Percentiles rank a stretch among this genome's conserved stretches.
phyloP scores from a whole-genome alignment of 2,113 vertebrate genomes.

The Mastomys coucha region DNA sequence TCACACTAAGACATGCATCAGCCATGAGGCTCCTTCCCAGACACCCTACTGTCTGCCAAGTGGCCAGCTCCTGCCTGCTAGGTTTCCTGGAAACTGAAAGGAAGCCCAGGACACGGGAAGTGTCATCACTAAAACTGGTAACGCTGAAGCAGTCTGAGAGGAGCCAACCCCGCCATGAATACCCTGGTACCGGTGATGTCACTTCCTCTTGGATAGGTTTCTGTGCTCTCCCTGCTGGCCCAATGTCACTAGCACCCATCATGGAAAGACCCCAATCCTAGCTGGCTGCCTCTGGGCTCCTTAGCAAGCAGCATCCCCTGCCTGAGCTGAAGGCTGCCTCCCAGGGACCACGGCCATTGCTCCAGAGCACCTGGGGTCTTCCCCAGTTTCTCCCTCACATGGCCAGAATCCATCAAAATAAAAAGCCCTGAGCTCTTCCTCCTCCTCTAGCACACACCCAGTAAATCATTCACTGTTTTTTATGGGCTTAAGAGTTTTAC shows the following conservation, averaged over 20 bases:
- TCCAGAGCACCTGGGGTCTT: not conserved
- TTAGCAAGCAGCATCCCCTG: not conserved
- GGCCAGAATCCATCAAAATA: accelerated
- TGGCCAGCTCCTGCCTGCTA: not conserved
- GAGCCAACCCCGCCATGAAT: not conserved
- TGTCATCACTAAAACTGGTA: not conserved
- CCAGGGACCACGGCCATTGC: not conserved
- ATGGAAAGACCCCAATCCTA: not conserved
- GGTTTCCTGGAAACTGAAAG: not conserved
- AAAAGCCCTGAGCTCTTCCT: not conserved
- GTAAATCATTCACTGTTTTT: not conserved
- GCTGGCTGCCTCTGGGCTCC: not conserved
- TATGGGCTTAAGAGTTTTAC: not conserved
- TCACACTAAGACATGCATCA: not conserved
- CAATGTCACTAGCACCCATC: not conserved
- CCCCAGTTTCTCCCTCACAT: not conserved
- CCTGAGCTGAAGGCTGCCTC: not conserved
- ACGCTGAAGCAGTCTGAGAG: not conserved
- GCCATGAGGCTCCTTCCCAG: not conserved
- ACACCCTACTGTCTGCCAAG: not conserved
- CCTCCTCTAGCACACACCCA: not conserved
- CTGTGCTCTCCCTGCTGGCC: not conserved
- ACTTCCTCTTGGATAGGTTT: not conserved
- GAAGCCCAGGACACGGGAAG: not conserved
- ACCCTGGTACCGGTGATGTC: no score